Conservation (phyloP, 2,888 invertebrate genomes). For the Plebejus argus region DNA sequence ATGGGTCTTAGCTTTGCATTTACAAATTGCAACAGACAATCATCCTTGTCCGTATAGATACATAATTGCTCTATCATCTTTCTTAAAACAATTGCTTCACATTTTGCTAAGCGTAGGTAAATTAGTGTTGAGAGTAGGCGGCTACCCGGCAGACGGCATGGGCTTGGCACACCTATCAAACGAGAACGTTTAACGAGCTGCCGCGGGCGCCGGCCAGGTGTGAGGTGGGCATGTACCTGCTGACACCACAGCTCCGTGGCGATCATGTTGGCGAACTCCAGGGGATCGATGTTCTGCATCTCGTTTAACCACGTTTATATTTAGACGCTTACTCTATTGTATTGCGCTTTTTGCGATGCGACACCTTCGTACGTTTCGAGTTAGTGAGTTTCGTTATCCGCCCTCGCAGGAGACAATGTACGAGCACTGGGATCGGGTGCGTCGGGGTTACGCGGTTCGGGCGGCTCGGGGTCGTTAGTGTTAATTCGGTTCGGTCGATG, state of each 20-base stretch:
- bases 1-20: neutral
- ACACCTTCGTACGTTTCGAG: slow-evolving; percentile 78
- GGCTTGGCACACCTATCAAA: slow-evolving; percentile 40
- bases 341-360: slow-evolving; percentile 80
- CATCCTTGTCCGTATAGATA: neutral
- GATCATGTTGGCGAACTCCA: slow-evolving; percentile 91
- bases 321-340: slow-evolving; percentile 80
- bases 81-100: neutral
- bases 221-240: slow-evolving; percentile 79
- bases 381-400: slow-evolving; percentile 79
- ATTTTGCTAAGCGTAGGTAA: neutral
- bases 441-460: slow-evolving; percentile 43
- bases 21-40: neutral
- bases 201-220: neutral
- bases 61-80: neutral
- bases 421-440: slow-evolving; percentile 51
- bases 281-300: slow-evolving; percentile 86
- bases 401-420: slow-evolving; percentile 62
- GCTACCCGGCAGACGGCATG: slow-evolving; percentile 41
- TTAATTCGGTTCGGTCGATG: slow-evolving; percentile 54
- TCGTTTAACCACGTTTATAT: slow-evolving; percentile 73
- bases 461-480: slow-evolving; percentile 61
- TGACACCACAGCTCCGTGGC: slow-evolving; percentile 92
- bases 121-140: neutral
- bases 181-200: neutral